Conservation (phyloP, 1,140 invertebrate species). For the Eufriesea mexicana region DNA sequence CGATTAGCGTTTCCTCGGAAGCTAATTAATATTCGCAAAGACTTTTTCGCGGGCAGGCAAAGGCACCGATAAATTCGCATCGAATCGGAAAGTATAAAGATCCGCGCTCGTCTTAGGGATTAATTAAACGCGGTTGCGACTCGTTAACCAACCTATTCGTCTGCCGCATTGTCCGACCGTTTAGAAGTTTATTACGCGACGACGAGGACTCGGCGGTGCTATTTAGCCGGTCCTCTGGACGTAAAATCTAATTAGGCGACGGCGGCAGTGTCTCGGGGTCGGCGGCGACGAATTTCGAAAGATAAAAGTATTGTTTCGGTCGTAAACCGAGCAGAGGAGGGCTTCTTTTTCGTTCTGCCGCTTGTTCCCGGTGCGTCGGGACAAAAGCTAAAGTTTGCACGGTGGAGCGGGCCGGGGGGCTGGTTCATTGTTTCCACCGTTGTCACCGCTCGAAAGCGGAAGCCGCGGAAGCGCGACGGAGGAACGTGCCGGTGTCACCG, state of each 20-base stretch:
- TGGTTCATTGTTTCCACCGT: conserved; percentile 57
- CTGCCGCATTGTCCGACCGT: conserved; percentile 7
- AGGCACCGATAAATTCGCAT: neutral
- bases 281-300: conserved; percentile 19
- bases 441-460: conserved; percentile 57
- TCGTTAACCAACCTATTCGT: conserved; percentile 32
- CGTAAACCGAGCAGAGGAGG: conserved; percentile 31
- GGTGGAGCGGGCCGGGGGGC: conserved; percentile 6
- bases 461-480: conserved; percentile 41
- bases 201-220: neutral
- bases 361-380: conserved; percentile 2
- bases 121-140: conserved; percentile 27
- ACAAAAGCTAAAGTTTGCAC: conserved; percentile 51
- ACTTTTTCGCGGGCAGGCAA: too few species aligned
- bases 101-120: neutral
- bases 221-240: neutral
- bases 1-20: neutral
- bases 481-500: conserved; percentile 39
- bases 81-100: neutral
- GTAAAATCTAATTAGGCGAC: conserved; percentile 25
- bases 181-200: conserved; percentile 33
- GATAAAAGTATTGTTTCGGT: conserved; percentile 50
- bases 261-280: neutral
- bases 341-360: conserved; percentile 35
- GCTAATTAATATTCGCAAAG: neutral